A percentile compares a stretch with the other conserved stretches of the same genome.
Conservation (phyloP, 1,140 invertebrate genomes). For the Euwallacea fornicatus region DNA sequence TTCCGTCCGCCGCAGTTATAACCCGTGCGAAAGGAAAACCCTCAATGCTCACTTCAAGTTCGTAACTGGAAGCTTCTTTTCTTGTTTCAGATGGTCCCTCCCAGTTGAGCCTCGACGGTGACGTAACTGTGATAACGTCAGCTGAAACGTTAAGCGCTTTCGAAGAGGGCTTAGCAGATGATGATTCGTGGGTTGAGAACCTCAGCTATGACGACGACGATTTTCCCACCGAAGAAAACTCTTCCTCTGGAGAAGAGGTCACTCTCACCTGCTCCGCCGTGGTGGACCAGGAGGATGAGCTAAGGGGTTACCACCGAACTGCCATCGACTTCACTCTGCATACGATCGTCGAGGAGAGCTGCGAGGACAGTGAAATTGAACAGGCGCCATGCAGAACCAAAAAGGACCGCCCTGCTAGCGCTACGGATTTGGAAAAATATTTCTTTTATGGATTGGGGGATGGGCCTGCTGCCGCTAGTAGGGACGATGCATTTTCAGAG, state of each 20-base stretch:
- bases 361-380: slow-evolving; percentile 85
- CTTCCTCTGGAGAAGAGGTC: slow-evolving; percentile 62
- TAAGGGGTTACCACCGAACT: slow-evolving; percentile 75
- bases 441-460: slow-evolving; percentile 84
- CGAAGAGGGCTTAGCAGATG: slow-evolving; percentile 81
- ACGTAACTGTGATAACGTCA: slow-evolving; percentile 66
- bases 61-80: background rate
- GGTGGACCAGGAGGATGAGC: slow-evolving; percentile 75
- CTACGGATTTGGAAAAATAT: slow-evolving; percentile 87
- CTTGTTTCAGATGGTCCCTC: slow-evolving; percentile 34
- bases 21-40: background rate
- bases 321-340: slow-evolving; percentile 88
- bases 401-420: slow-evolving; percentile 66
- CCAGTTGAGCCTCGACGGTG: slow-evolving; percentile 47
- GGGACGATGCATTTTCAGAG: slow-evolving; percentile 78
- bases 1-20: background rate
- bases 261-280: slow-evolving; percentile 57
- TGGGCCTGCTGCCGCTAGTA: slow-evolving; percentile 57
- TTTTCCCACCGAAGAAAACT: slow-evolving; percentile 57
- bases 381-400: slow-evolving; percentile 57
- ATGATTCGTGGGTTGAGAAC: slow-evolving; percentile 86
- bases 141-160: slow-evolving; percentile 67
- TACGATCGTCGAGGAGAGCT: slow-evolving; percentile 92
- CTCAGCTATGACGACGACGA: slow-evolving; percentile 67
- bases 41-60: background rate